Evolutionary conservation across 2,797 vertebrate species (phyloP).

Genomic region (Protosalanx chinensis): DNA sequence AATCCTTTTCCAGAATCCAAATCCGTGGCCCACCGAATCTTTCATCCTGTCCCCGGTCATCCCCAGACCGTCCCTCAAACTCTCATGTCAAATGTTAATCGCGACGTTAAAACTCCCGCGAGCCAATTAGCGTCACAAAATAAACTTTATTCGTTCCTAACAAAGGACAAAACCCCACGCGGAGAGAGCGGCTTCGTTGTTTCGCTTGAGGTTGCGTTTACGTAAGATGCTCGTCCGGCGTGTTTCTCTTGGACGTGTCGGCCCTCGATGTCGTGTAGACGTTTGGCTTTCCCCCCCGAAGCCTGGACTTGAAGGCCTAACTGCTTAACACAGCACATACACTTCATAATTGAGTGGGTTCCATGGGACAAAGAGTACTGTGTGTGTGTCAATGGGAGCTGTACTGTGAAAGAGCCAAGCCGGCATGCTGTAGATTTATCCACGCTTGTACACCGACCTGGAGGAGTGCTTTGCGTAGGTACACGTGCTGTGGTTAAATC

Average conservation of each 20-base stretch:
- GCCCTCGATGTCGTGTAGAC: conserved; percentile 44
- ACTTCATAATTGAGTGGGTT: conserved; percentile 48
- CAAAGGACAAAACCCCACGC: conserved; percentile 31
- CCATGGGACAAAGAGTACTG: conserved; percentile 46
- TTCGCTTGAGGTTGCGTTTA: conserved; percentile 39
- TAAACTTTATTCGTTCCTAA: conserved; percentile 30
- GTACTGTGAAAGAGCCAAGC: neutral
- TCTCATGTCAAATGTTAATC: conserved; percentile 34
- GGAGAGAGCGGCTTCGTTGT: conserved; percentile 41
- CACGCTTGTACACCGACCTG: neutral
- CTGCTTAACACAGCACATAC: conserved; percentile 42
- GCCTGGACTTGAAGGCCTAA: conserved; percentile 5
- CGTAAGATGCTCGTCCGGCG: conserved; percentile 41
- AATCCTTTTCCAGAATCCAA: conserved; percentile 28
- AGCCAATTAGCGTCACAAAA: conserved; percentile 1
- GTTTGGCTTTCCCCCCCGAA: conserved; percentile 39
- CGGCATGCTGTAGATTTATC: conserved; percentile 15
- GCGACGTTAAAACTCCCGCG: conserved; percentile 17
- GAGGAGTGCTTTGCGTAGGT: neutral
- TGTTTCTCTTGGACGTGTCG: conserved; percentile 44
- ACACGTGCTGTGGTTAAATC: neutral
- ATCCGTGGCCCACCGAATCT: conserved; percentile 13
- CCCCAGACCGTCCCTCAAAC: conserved; percentile 26
- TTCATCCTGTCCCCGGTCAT: conserved; percentile 18
- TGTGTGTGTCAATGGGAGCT: conserved; percentile 9